These are phyloP conservation scores for Cremastinae sp. DNA, from an alignment of 2,888 invertebrate genomes.

Conservation along the genomic window DNA sequence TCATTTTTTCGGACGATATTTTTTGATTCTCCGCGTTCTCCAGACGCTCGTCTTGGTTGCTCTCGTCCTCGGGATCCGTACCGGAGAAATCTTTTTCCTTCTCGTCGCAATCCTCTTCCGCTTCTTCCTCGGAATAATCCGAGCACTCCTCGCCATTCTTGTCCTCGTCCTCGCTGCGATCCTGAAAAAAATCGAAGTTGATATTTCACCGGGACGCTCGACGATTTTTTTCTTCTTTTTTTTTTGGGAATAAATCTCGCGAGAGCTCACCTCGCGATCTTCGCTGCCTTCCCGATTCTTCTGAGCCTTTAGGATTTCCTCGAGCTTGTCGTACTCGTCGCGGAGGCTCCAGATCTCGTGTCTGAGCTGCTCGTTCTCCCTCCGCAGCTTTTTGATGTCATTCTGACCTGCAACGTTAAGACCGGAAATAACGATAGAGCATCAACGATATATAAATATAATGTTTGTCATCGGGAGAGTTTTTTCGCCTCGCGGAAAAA, in stretches of 20 bases:
- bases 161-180: constrained; percentile 73
- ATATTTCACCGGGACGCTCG: not conserved
- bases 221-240: not conserved
- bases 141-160: constrained; percentile 67
- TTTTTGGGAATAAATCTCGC: constrained; percentile 12
- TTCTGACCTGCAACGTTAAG: constrained; percentile 86
- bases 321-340: constrained; percentile 93
- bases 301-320: constrained; percentile 86
- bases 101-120: constrained; percentile 65
- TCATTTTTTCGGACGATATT: constrained; percentile 81
- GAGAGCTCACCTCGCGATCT: constrained; percentile 72
- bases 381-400: constrained; percentile 92
- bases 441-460: no score
- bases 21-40: constrained; percentile 80
- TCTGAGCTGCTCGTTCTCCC: constrained; percentile 93
- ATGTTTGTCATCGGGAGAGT: no score
- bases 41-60: constrained; percentile 71
- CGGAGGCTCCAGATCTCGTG: constrained; percentile 93
- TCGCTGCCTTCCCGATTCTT: constrained; percentile 75
- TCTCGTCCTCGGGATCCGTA: constrained; percentile 73
- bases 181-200: constrained; percentile 62
- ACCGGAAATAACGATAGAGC: no score
- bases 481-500: no score
- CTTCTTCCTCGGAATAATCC: constrained; percentile 62
- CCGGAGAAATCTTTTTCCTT: constrained; percentile 69